A percentile compares a stretch with the other conserved stretches of the same genome.
phyloP scores from a whole-genome alignment of 1,140 invertebrate species.

The Drosophila saltans region DNA sequence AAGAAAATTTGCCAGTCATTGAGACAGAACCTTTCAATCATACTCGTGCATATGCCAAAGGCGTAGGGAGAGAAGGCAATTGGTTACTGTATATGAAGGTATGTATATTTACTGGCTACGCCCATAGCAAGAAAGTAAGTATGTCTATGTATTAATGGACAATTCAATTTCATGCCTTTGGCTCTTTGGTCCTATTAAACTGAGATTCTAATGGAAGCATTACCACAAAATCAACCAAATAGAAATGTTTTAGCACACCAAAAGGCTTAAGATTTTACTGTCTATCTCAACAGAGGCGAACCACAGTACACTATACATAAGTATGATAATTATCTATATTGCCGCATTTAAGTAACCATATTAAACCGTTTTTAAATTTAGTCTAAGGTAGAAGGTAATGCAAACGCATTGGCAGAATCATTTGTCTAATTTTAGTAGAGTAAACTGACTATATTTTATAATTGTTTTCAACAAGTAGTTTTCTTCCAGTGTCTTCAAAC shows the following conservation, averaged over 20 bases:
- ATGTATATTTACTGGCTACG: no score
- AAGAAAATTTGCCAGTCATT: background rate
- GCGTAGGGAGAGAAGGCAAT: no score
- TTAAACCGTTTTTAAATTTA: no score
- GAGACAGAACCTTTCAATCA: background rate
- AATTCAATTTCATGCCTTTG: background rate
- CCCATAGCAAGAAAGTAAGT: no score
- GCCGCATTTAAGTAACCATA: background rate
- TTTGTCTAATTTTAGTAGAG: no score
- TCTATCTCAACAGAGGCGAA: background rate
- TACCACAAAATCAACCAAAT: conserved; percentile 3
- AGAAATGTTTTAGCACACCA: background rate
- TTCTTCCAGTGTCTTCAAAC: no score
- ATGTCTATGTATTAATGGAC: background rate
- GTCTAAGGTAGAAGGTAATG: no score
- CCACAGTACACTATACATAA: background rate
- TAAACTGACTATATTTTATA: no score
- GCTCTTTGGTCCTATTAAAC: background rate
- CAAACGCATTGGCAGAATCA: no score
- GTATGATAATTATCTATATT: background rate
- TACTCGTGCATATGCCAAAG: no score
- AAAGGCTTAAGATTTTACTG: background rate
- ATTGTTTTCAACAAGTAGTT: no score
- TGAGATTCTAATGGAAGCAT: conserved; percentile 12
- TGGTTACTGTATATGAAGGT: no score